Conservation (phyloP, 1,140 invertebrate genomes). For the Helicoverpa armigera region DNA sequence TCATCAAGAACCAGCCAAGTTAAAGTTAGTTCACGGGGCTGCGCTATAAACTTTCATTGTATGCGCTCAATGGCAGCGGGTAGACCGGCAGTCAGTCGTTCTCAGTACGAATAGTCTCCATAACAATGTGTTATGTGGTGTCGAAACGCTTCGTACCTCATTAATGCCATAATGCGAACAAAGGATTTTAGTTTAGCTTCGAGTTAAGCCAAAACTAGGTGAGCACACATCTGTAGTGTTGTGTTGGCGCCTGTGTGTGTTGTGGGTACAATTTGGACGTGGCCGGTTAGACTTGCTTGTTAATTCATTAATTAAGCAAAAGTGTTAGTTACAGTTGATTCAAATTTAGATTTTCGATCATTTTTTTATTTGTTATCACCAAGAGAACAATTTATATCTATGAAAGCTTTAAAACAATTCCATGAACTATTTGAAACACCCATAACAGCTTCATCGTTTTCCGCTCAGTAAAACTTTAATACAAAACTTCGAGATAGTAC, state of each 20-base stretch:
- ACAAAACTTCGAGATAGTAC: neutral
- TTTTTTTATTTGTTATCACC: too few species aligned
- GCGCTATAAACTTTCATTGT: slow-evolving; percentile 34
- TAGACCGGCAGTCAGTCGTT: slow-evolving; percentile 1
- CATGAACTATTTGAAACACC: too few species aligned
- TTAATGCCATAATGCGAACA: slow-evolving; percentile 40
- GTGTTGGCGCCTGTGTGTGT: neutral
- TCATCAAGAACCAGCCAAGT: slow-evolving; percentile 26
- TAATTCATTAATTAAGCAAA: slow-evolving; percentile 3
- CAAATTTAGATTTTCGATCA: too few species aligned
- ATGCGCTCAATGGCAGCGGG: neutral
- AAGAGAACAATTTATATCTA: too few species aligned
- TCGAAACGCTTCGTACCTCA: slow-evolving; percentile 38
- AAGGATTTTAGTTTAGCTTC: slow-evolving; percentile 40
- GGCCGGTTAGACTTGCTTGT: neutral
- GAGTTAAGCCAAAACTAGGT: slow-evolving; percentile 26
- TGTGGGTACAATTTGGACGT: neutral
- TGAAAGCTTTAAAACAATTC: too few species aligned
- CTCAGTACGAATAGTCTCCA: slow-evolving; percentile 5
- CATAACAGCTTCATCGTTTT: too few species aligned
- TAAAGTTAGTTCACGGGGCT: slow-evolving; percentile 1
- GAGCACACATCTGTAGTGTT: slow-evolving; percentile 17
- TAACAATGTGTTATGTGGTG: slow-evolving; percentile 35
- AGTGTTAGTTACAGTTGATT: too few species aligned
- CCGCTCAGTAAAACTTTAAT: too few species aligned